Evolutionary conservation across 1,140 invertebrate genomes (phyloP), one percentile per base, ranked within the genome.

Genomic region (Rhyacophila brunnea): DNA sequence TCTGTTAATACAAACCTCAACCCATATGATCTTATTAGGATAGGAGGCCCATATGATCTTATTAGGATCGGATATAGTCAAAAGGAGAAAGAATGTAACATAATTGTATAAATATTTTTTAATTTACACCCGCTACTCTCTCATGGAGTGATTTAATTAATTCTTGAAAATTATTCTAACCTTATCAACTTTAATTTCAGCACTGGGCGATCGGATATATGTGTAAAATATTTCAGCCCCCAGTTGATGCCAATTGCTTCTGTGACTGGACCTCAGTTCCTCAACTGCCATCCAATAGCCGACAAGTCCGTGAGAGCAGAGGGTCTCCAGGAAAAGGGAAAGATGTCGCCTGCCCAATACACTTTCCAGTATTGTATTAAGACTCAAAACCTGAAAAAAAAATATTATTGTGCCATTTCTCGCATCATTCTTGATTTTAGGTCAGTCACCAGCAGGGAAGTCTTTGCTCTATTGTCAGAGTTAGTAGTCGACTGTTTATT

Each of bases 201-300:
- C 86, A 53, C 84, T 87, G 5, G 88, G 85, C 43, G 87, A 88
- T 57, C 87, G 80, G 56, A 95, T 89, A 66, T 91, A 94, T 10
- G 90, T 92, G 67, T 94, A 92, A 75, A 92, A 95, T 63, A 95
- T 92, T 70, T 94, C 91, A 23, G 89, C 88, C 10, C 88, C 93
- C n/a, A 94, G 73, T 64, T 94, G 90, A 75, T 95, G 91, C 81
- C 88, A 91, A 52, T 84, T 83, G 50, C 84, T 86, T 66, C 86
- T 81, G 51, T 85, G 85, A 11, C 88, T 83, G 45, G 82, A 79
- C 58, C 88, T 82, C 51, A 96, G 75, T 73, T 93, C 91, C 68
- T 95, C 91, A 0, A 95, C 91, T n/a, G 89, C 89, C 65, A 83
- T 83, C 86, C 92, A 95, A 70, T 91, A 96, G 0, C 91, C 86